Conservation (phyloP, 2,888 invertebrate species). For the Scaptomyza reducta region DNA sequence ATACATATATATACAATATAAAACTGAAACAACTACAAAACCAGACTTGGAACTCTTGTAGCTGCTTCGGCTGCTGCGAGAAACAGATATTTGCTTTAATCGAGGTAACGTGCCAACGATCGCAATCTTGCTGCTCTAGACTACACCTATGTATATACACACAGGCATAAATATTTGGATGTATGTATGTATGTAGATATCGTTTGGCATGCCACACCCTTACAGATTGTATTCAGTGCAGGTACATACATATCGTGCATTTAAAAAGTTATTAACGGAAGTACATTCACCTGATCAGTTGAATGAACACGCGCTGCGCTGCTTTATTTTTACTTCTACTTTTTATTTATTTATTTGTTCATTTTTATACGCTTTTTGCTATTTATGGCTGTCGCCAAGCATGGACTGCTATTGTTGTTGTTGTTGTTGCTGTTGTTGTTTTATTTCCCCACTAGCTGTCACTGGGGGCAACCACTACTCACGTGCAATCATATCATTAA, state of each 20-base stretch:
- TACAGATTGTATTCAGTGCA: constrained; percentile 16
- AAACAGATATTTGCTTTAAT: constrained; percentile 65
- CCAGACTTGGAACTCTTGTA: constrained; percentile 55
- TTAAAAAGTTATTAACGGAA: constrained; percentile 70
- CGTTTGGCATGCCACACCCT: constrained; percentile 49
- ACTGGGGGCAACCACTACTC: constrained; percentile 45
- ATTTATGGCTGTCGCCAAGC: constrained; percentile 48
- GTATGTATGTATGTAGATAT: background rate
- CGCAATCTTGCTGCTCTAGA: constrained; percentile 41
- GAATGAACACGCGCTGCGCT: constrained; percentile 68
- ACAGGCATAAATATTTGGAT: background rate
- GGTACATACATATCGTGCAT: constrained; percentile 19
- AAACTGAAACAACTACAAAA: constrained; percentile 55
- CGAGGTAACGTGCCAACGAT: constrained; percentile 76
- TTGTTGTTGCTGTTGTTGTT: constrained; percentile 37
- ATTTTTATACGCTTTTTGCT: constrained; percentile 31
- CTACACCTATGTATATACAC: background rate
- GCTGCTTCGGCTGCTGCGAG: constrained; percentile 27
- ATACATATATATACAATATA: constrained; percentile 57
- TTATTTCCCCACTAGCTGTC: constrained; percentile 32
- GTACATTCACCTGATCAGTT: constrained; percentile 79
- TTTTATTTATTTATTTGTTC: constrained; percentile 53
- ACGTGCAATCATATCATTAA: constrained; percentile 62
- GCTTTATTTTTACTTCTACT: constrained; percentile 57
- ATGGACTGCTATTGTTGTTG: constrained; percentile 40